Base-by-base conservation (phyloP, 1,140 invertebrate species). In the Paracyclopina nana region DNA sequence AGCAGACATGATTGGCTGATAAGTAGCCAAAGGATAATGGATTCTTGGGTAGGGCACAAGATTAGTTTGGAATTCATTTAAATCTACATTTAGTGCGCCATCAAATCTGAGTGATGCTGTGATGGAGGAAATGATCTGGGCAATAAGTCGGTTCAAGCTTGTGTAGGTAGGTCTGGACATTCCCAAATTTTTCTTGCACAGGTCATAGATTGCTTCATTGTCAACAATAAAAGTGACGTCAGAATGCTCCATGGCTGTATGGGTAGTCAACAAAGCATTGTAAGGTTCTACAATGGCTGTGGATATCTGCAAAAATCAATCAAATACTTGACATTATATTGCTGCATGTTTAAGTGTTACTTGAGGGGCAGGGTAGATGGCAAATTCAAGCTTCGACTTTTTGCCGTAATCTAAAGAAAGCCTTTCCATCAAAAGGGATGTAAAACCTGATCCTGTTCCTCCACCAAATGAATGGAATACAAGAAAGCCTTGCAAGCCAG, bases 61-160 rank as follows among this genome's bases (percentile, higher is more conserved):
- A 61, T 78, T 78, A 20, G 75, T 78, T 60, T 76, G 74, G 56
- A 78, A 72, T 59, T 78, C 75, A 26, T 68, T 69, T 27, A 84
- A 64, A 55, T 73, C 75, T 0, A 82, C 75, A 56, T 78, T 82
- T 1, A 78, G 60, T 3, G 73, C 70, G 4, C 78, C 78, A 53
- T 79, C 71, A 54, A 70, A 69, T 29, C 68, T 68, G 34, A 85
- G 71, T n/a, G 82, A 84, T 34, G 82, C 82, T 4, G 81, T 85
- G 57, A 85, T 84, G 40, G 80, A 84, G 1, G 80, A 83, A 2
- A 85, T 81, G 57, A 85, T 82, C 58, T 72, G 72, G 25, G 68
- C 68, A 53, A 71, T 73, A 11, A 71, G 58, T 24, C 69, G 61
- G 55, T 72, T 71, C 42, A 71, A 57, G 55, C 72, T 74, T 25